Base-by-base conservation (phyloP, 2,797 vertebrate genomes). In the Molossus molossus region DNA sequence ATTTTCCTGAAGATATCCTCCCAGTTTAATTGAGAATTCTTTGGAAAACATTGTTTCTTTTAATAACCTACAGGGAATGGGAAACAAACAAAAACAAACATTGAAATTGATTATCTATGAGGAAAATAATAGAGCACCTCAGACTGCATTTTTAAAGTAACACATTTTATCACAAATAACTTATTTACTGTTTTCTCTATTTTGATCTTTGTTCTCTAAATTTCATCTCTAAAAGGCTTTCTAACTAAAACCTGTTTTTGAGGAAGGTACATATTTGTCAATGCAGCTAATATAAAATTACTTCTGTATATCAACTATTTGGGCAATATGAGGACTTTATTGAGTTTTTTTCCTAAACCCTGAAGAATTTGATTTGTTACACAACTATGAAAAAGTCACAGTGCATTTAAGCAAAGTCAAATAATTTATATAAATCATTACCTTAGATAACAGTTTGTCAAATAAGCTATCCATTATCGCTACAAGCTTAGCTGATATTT, bases 391-490 rank as follows among this genome's bases (percentile, higher is more conserved):
- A 95, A 81, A 81, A 87, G 15, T 87, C 55, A 96, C 45, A 81
- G 3, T 58, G 29, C 45, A 87, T 86, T 94, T 97, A 81, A 97
- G 55, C 64, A 94, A 67, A 94, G 17, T 14, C 40, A 83, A 91
- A 94, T 93, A 96, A 97, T 90, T 96, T 96, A 93, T 90, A 94
- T 88, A 97, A 97, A 96, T 95, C 55, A 97, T 98, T 98, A 99
- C 99, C 99, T 99, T 99, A 18, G 99, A 99, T 92, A 99, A 98
- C 21, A 99, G 98, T 98, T 99, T 99, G 98, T 99, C 99, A 98
- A 99, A 99, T 97, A 99, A 98, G 90, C 99, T 99, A 98, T 99
- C 99, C 99, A 99, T 99, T 98, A 99, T 99, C 97, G 99, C 99
- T 98, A 99, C 99, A 73, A 99, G 99, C 97, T 99, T 99, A 25